Base-by-base conservation (phyloP, 2,113 vertebrate genomes). In the Phalacrocorax pelagicus region DNA sequence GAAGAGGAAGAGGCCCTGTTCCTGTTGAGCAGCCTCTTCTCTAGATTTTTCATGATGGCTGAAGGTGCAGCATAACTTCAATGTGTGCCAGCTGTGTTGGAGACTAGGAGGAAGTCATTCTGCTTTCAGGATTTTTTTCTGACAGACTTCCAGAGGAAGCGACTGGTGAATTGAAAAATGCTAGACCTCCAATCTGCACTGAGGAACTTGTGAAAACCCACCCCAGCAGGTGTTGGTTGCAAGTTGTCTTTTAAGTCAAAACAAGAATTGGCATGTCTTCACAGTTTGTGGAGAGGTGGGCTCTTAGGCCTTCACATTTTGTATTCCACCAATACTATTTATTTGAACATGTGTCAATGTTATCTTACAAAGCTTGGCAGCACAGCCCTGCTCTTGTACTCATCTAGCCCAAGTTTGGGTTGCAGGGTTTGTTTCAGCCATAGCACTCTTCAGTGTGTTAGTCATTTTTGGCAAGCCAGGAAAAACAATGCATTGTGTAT, bases 211-310 rank as follows among this genome's bases (percentile, higher is more conserved):
- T 85, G 86, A 84, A 95, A 94, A 75, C 58, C n/a, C 36, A 67
- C 95, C 61, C 73, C 47, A 91, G 80, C 49, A 89, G 46, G 69
- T 92, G 78, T 51, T 85, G 54, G 26, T 85, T 92, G 65, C 83
- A 92, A 88, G 40, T 51, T 92, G 73, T 66, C 73, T 79, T 83
- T 75, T 89, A 78, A 87, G 69, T 89, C 77, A 87, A 92, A 95
- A 65, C 55, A 92, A 85, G 73, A 73, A 47, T 65, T 73, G 13
- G 15, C 2, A 0, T 66, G 54, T 80, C 86, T 94, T 95, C 52
- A 46, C 51, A 90, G 57, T 61, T 61, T 23, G 5, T 58, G 42
- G 27, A 40, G 70, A 80, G n/a, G 14, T 46, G 66, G 57, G 46
- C 54, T 95, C 32, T 23, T 34, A 82, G 58, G 81, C 58, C 49